These are phyloP conservation scores for Triops longicaudatus DNA, from an alignment of 1,140 invertebrate genomes.

Conservation along the genomic window DNA sequence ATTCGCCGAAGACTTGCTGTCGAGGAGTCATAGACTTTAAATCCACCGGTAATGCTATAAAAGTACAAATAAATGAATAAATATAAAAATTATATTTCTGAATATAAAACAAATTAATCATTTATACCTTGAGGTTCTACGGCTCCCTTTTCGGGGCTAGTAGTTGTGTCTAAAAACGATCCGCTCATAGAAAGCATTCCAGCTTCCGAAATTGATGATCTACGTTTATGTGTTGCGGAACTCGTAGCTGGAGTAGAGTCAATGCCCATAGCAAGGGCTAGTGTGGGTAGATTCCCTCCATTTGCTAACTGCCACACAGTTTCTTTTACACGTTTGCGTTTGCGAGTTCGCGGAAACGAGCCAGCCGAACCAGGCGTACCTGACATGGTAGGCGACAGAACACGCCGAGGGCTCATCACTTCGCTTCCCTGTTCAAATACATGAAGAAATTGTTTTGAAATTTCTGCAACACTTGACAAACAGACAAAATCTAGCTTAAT, in stretches of 20 bases:
- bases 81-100: neutral
- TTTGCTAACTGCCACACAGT: slow-evolving; percentile 41
- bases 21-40: slow-evolving; percentile 56
- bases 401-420: slow-evolving; percentile 25
- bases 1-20: slow-evolving; percentile 82
- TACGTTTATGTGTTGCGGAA: slow-evolving; percentile 54
- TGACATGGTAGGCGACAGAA: slow-evolving; percentile 30
- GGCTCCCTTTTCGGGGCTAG: slow-evolving; percentile 33
- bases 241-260: neutral
- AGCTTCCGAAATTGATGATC: slow-evolving; percentile 72
- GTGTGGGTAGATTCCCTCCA: slow-evolving; percentile 35
- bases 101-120: neutral
- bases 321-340: slow-evolving; percentile 42
- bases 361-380: slow-evolving; percentile 30
- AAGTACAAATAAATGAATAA: neutral
- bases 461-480: slow-evolving; percentile 15
- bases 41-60: slow-evolving; percentile 31
- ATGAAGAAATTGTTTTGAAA: neutral
- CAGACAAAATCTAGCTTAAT: too few species aligned
- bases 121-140: neutral
- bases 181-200: slow-evolving; percentile 71
- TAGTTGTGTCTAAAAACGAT: slow-evolving; percentile 75
- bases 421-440: slow-evolving; percentile 20
- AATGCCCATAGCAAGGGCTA: neutral
- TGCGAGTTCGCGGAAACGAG: slow-evolving; percentile 32